Conservation (phyloP, 2,888 invertebrate genomes). For the Gandaritis pyraliata region DNA sequence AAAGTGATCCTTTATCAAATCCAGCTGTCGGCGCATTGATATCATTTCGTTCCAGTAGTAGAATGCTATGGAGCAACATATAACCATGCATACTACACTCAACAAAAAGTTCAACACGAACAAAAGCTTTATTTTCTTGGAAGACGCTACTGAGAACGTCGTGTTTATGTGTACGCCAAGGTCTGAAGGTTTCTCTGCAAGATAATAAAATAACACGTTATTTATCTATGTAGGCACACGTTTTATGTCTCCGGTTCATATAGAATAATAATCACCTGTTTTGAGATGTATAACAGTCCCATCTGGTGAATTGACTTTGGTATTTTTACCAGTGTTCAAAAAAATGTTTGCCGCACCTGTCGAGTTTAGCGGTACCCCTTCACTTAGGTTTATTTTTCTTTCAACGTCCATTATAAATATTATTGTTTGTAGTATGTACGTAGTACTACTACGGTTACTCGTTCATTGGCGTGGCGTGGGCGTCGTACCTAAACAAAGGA, state of each 20-base stretch:
- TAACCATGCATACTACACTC: conserved; percentile 69
- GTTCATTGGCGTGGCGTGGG: conserved; percentile 65
- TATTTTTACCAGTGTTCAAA: conserved; percentile 73
- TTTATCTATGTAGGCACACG: conserved; percentile 30
- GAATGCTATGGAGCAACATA: conserved; percentile 71
- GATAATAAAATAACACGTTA: conserved; percentile 46
- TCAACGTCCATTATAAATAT: conserved; percentile 72
- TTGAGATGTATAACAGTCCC: conserved; percentile 78
- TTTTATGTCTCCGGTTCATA: conserved; percentile 23
- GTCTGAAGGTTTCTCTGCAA: conserved; percentile 74
- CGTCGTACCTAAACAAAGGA: conserved; percentile 78
- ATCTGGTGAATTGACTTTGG: conserved; percentile 67
- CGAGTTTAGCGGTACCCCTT: conserved; percentile 74
- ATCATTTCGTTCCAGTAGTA: conserved; percentile 78
- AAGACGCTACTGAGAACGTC: conserved; percentile 78
- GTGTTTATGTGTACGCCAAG: conserved; percentile 79
- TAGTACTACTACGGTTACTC: conserved; percentile 61
- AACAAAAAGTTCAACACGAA: conserved; percentile 75
- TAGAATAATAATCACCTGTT: conserved; percentile 64
- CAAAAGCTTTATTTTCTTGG: conserved; percentile 78
- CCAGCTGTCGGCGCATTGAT: conserved; percentile 70
- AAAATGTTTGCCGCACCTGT: conserved; percentile 76
- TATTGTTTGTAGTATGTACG: conserved; percentile 50
- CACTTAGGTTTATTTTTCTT: conserved; percentile 71
- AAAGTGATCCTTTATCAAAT: conserved; percentile 67